Conservation (phyloP, 2,113 vertebrate species). For the Eudorcas thomsonii region DNA sequence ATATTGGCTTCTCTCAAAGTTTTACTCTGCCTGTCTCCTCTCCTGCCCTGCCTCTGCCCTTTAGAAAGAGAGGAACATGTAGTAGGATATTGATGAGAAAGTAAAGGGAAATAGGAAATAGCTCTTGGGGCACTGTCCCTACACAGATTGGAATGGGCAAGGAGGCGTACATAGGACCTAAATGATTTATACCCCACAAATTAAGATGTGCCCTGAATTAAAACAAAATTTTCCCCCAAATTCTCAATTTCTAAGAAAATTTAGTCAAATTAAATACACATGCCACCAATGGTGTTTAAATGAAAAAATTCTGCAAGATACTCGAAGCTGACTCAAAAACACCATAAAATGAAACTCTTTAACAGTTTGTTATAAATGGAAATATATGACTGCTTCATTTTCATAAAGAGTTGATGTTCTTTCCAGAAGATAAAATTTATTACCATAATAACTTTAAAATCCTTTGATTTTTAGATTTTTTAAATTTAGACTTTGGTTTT, state of each 20-base stretch:
- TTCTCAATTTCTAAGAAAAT: background rate
- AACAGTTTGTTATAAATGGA: background rate
- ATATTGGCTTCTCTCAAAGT: background rate
- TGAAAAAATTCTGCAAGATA: slow-evolving; percentile 15
- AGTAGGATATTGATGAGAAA: slow-evolving; percentile 28
- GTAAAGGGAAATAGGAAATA: background rate
- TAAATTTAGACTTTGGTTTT: background rate
- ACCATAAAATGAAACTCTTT: background rate
- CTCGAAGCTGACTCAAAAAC: slow-evolving; percentile 4
- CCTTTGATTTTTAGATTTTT: background rate
- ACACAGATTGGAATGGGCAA: background rate
- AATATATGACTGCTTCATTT: background rate
- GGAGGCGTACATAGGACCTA: background rate
- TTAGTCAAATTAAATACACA: background rate
- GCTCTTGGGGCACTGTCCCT: background rate
- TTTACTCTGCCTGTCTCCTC: background rate
- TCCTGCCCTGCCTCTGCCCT: background rate
- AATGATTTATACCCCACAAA: background rate
- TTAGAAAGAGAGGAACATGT: background rate
- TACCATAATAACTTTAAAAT: background rate
- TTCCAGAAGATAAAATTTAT: background rate
- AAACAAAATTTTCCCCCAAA: background rate
- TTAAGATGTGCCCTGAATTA: background rate
- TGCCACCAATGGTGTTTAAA: background rate
- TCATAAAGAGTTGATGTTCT: background rate